Conservation (phyloP, 2,888 invertebrate genomes). For the Cylloceria caligata region DNA sequence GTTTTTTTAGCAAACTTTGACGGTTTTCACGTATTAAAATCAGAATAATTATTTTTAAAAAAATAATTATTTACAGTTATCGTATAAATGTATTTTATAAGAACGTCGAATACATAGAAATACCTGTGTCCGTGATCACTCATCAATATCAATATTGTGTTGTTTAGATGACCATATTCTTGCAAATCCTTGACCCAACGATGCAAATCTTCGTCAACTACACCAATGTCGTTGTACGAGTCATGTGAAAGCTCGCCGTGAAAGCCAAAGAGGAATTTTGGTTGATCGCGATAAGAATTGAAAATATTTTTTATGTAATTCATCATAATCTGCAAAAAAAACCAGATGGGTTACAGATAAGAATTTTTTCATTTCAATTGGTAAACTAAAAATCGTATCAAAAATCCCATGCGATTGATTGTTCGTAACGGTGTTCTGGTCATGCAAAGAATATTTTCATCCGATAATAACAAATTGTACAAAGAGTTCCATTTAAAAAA, state of each 20-base stretch:
- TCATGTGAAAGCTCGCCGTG: conserved; percentile 96
- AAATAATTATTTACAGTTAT: conserved; percentile 7
- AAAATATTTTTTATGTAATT: conserved; percentile 86
- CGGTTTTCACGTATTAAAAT: too few relatives aligned
- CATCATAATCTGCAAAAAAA: conserved; percentile 84
- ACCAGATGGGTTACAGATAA: not conserved
- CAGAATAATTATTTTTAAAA: not conserved
- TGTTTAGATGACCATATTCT: conserved; percentile 88
- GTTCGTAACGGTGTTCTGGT: too few relatives aligned
- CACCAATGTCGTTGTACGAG: conserved; percentile 91
- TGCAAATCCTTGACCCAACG: conserved; percentile 88
- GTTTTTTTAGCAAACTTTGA: too few relatives aligned
- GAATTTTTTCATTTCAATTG: too few relatives aligned
- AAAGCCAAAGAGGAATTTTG: conserved; percentile 95
- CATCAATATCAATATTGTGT: conserved; percentile 95
- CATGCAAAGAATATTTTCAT: too few relatives aligned
- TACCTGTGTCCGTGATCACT: conserved; percentile 96
- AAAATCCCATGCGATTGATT: too few relatives aligned
- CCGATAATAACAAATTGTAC: too few relatives aligned
- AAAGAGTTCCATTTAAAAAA: too few relatives aligned
- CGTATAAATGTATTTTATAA: not conserved
- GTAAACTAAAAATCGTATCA: too few relatives aligned
- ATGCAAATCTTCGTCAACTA: conserved; percentile 90
- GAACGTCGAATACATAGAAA: too few relatives aligned
- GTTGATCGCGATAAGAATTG: conserved; percentile 88